Conservation (phyloP, 2,888 invertebrate genomes). For the Ptilodon capucinus region DNA sequence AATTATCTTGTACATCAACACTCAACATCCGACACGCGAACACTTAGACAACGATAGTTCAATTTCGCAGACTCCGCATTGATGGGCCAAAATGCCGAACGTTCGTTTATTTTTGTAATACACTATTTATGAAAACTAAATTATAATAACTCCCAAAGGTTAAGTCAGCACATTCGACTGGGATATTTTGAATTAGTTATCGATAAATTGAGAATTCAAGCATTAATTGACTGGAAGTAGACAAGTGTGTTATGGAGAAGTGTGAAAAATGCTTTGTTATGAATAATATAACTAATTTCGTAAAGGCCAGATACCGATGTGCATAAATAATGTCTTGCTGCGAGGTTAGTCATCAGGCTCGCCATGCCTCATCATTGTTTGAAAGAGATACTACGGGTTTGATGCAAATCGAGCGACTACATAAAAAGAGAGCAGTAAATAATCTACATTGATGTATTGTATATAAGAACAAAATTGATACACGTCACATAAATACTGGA, state of each 20-base stretch:
- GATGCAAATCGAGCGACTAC: not conserved
- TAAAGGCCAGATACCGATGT: not conserved
- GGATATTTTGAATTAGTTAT: conserved; percentile 23
- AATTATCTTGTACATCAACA: conserved; percentile 13
- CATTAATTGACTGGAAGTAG: conserved; percentile 6
- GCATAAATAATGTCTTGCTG: not conserved
- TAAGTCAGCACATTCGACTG: conserved; percentile 42
- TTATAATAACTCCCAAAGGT: conserved; percentile 33
- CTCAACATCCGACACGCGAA: conserved; percentile 14
- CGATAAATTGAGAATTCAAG: conserved; percentile 13
- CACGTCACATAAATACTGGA: not conserved
- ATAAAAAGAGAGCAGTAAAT: not conserved
- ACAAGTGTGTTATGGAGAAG: conserved; percentile 3
- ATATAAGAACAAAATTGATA: not conserved
- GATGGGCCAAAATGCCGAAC: conserved; percentile 19
- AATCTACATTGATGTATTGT: not conserved
- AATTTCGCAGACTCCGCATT: conserved; percentile 25
- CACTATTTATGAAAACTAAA: conserved; percentile 34
- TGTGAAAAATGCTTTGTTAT: conserved; percentile 1
- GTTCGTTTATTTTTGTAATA: conserved; percentile 27
- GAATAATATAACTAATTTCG: conserved; percentile 1
- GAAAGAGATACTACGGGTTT: not conserved
- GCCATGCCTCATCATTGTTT: not conserved
- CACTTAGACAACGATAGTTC: conserved; percentile 23
- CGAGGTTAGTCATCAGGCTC: not conserved